Evolutionary conservation across 1,140 invertebrate genomes (phyloP).

Genomic region (Aphidius gifuensis): DNA sequence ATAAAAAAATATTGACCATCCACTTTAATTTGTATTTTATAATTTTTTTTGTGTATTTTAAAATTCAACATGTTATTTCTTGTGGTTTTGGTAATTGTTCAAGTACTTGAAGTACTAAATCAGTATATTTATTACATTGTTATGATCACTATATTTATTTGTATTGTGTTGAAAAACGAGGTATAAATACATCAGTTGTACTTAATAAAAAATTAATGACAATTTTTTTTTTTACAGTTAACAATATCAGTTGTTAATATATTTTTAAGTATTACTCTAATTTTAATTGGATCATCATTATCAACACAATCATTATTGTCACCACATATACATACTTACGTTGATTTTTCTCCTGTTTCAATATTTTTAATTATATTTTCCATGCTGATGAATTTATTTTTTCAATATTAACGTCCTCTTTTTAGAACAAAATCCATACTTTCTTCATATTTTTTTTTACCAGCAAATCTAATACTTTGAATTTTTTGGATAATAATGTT

Average conservation of each 20-base stretch:
- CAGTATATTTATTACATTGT: slow-evolving; percentile 49
- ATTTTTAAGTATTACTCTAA: slow-evolving; percentile 65
- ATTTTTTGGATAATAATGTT: slow-evolving; percentile 58
- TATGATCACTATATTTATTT: too few relatives aligned
- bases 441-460: slow-evolving; percentile 47
- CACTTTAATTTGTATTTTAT: slow-evolving; percentile 40
- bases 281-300: slow-evolving; percentile 56
- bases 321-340: slow-evolving; percentile 54
- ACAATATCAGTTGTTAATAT: slow-evolving; percentile 26
- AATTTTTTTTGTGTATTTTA: slow-evolving; percentile 52
- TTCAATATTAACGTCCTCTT: slow-evolving; percentile 41
- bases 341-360: slow-evolving; percentile 35
- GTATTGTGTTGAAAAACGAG: slow-evolving; percentile 15
- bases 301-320: slow-evolving; percentile 57
- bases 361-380: slow-evolving; percentile 32
- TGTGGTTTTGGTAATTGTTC: slow-evolving; percentile 57
- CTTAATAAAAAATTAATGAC: slow-evolving; percentile 27
- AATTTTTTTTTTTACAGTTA: slow-evolving; percentile 29
- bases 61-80: slow-evolving; percentile 53
- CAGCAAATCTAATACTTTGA: slow-evolving; percentile 45
- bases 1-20: slow-evolving; percentile 69
- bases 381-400: slow-evolving; percentile 38
- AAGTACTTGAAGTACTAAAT: slow-evolving; percentile 58
- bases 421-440: slow-evolving; percentile 52
- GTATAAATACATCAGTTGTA: slow-evolving; percentile 32